Base-by-base conservation (phyloP, 2,797 vertebrate species). In the Borostomias antarcticus region DNA sequence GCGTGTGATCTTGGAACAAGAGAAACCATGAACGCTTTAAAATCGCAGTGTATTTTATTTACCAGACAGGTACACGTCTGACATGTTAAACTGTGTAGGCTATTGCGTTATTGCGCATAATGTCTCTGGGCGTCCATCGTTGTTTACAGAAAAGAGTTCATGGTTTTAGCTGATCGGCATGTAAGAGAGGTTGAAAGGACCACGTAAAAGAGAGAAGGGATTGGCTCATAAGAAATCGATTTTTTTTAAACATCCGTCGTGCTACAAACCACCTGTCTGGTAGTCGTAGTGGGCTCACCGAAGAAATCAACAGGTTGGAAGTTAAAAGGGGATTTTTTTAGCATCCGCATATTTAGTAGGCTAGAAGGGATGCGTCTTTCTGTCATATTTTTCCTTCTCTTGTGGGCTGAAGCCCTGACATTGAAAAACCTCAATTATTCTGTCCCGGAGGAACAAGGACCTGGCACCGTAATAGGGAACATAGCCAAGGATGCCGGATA, bases 371-470 rank as follows among this genome's bases (percentile, higher is more conserved):
- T 98, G 97, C 95, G 94, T 95, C 95, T 97, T 87, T 94, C 94
- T 91, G 91, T 95, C 89, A 93, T 95, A 82, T 92, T 95, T 90
- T 95, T 97, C 85, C 89, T 98, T 69, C 91, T 98, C 69, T 87
- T 95, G 33, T 98, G 97, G 97, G 95, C 96, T 86, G 93, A 95
- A 81, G 96, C 95, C 95, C 94, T 96, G 87, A 93, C 96, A 37
- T 91, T 98, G 79, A 98, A 96, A 89, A 99, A 98, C 84, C 93
- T 98, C 53, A 98, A 97, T 92, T 99, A 98, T 77, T 97, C 97
- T 0, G 96, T 99, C 84, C 95, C 96, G 0, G 97, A 99, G 91
- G 98, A 99, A 81, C 96, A 98, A 82, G 95, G 94, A 89, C 95
- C 97, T 13, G 95, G 96, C 79, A 97, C 96, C 0, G 95, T 98